A percentile compares a stretch with the other conserved stretches of the same genome.
Conservation (phyloP, 1,140 invertebrate genomes). For the Eriocheir sinensis region DNA sequence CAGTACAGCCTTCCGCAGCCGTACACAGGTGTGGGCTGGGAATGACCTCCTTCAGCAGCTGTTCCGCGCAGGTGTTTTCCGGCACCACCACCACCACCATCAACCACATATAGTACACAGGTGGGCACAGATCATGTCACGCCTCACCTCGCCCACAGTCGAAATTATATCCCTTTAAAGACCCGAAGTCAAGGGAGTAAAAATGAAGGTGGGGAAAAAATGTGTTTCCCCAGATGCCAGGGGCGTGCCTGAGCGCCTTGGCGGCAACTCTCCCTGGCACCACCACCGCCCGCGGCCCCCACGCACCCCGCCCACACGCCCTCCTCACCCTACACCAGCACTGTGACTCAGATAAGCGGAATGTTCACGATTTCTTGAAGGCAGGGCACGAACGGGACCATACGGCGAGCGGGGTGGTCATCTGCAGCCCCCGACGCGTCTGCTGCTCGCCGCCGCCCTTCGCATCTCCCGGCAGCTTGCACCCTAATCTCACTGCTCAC, state of each 20-base stretch:
- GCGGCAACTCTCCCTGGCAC: neutral
- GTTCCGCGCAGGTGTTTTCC: conserved; percentile 10
- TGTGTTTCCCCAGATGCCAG: neutral
- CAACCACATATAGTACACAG: too few species aligned
- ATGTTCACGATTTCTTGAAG: neutral
- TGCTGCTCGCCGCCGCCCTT: neutral
- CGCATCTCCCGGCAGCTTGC: neutral
- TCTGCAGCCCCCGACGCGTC: neutral
- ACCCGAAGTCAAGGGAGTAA: neutral
- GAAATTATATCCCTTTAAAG: neutral
- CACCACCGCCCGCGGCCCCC: neutral
- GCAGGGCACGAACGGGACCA: neutral
- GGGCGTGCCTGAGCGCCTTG: neutral
- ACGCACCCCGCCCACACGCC: neutral
- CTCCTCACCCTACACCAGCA: neutral
- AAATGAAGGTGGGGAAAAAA: neutral
- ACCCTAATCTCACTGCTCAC: neutral
- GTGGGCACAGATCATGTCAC: neutral
- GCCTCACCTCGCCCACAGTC: neutral
- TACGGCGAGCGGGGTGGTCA: neutral
- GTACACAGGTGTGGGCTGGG: neutral
- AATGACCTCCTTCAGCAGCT: neutral
- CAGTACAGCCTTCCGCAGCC: neutral
- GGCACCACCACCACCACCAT: neutral
- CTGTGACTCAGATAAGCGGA: neutral